These are phyloP conservation scores for Azorinus chamasolen DNA, from an alignment of 2,888 invertebrate genomes.

Conservation along the genomic window DNA sequence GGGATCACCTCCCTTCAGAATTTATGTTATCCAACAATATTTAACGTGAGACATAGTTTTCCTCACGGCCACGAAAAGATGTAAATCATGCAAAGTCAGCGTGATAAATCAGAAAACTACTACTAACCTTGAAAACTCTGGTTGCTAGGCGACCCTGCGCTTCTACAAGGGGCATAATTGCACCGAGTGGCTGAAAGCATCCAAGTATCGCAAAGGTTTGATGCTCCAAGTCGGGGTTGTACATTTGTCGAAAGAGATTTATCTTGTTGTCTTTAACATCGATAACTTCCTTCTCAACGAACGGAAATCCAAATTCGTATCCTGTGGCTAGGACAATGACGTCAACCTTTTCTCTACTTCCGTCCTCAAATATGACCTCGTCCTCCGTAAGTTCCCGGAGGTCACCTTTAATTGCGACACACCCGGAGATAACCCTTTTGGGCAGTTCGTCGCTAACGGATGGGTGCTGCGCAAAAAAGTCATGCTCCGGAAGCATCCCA, in stretches of 20 bases:
- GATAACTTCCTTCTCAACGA: conserved; percentile 81
- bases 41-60: too few species aligned
- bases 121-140: conserved; percentile 84
- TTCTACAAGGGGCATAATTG: conserved; percentile 87
- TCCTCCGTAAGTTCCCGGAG: conserved; percentile 77
- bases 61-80: too few species aligned
- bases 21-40: too few species aligned
- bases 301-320: conserved; percentile 87
- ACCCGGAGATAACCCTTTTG: conserved; percentile 84
- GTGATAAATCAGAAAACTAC: too few species aligned
- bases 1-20: too few species aligned
- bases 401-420: conserved; percentile 83
- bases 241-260: conserved; percentile 86
- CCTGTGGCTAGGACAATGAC: conserved; percentile 85
- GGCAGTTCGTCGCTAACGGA: conserved; percentile 86
- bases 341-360: conserved; percentile 80
- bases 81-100: too few species aligned
- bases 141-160: conserved; percentile 87
- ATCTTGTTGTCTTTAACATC: conserved; percentile 80
- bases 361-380: conserved; percentile 82
- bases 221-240: conserved; percentile 82
- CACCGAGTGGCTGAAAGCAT: conserved; percentile 86
- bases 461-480: conserved; percentile 75
- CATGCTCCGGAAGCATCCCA: conserved; percentile 85
- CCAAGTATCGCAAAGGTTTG: conserved; percentile 87